phyloP scores from a whole-genome alignment of 1,140 invertebrate genomes.

The Drosophila nigrodunni region DNA sequence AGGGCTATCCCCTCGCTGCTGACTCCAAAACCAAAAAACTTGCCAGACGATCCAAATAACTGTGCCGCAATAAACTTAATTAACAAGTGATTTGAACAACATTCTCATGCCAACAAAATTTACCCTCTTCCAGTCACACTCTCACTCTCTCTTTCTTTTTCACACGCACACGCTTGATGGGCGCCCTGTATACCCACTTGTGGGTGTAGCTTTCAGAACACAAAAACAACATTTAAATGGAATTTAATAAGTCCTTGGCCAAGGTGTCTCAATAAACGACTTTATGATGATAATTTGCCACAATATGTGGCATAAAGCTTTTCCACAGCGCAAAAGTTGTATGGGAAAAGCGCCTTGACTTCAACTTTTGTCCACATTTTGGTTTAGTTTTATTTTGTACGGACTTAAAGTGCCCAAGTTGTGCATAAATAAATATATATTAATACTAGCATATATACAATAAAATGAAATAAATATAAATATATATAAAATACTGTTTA shows the following conservation, averaged over 20 bases:
- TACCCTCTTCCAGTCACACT: not conserved
- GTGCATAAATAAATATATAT: not conserved
- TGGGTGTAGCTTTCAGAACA: conserved; percentile 6
- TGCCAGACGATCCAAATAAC: conserved; percentile 33
- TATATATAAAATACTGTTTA: too few relatives aligned
- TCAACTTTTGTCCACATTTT: conserved; percentile 9
- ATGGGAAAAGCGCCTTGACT: not conserved
- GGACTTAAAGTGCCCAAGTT: not conserved
- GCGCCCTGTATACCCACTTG: not conserved
- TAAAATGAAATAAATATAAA: too few relatives aligned
- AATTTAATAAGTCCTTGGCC: conserved; percentile 46
- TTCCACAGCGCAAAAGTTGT: not conserved
- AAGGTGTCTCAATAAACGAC: conserved; percentile 50
- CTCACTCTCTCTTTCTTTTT: not conserved
- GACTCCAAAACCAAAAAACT: conserved; percentile 25
- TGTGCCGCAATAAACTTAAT: conserved; percentile 54
- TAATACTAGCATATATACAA: too few relatives aligned
- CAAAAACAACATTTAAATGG: conserved; percentile 48
- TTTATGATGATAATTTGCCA: conserved; percentile 54
- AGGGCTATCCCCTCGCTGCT: not conserved
- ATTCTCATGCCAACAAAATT: conserved; percentile 7
- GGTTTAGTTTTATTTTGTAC: not conserved
- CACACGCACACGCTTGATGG: too few relatives aligned
- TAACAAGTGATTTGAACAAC: conserved; percentile 57
- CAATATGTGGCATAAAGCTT: conserved; percentile 42